Evolutionary conservation across 30 jellyfish, hydroid and myxozoan genomes (phyloP), one percentile per base, ranked within the genome.

Genomic region (Pseudorhiza aurosa): DNA sequence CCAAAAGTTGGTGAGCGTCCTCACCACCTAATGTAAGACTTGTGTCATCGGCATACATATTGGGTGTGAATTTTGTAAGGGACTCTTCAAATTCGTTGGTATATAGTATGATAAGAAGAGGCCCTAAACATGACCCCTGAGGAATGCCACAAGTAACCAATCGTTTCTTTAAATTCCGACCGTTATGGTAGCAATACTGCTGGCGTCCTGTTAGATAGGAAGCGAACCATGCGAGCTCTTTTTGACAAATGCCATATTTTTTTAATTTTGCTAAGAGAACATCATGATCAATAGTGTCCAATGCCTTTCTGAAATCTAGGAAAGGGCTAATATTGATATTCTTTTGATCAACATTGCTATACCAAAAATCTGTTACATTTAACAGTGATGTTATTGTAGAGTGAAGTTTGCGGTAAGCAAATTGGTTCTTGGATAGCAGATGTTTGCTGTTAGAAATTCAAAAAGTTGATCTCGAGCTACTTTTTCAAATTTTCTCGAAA

Each of bases 151-250:
- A 68, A 71, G 85, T 28, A 22, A 71, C 85, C 72, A 19, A 39
- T 29, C 29, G 82, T 71, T 47, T 44, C 63, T 71, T 24, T 45
- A 57, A 71, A 22, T 49, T 71, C 33, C n/a, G n/a, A n/a, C n/a
- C n/a, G n/a, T n/a, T n/a, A n/a, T n/a, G n/a, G n/a, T n/a, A n/a
- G n/a, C n/a, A n/a, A n/a, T n/a, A n/a, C n/a, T n/a, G n/a, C n/a
- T n/a, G n/a, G n/a, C 68, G 87, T 75, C 87, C 53, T 30, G 87
- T 73, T 3, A 73, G 87, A 55, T 73, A 53, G 47, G 87, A 73
- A 24, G 87, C 22, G 22, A 63, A 58, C 77, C 53, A 63, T 30
- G 57, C 3, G 32, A 57, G 71, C 25, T 57, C 71, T 15, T 57
- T 57, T 50, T 50, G 65, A 50, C 6, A 5, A 12, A 39, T 12